A percentile compares a stretch with the other conserved stretches of the same genome.
Evolutionary conservation across 2,113 vertebrate species (phyloP).

Genomic region (Ctenodactylus gundi): DNA sequence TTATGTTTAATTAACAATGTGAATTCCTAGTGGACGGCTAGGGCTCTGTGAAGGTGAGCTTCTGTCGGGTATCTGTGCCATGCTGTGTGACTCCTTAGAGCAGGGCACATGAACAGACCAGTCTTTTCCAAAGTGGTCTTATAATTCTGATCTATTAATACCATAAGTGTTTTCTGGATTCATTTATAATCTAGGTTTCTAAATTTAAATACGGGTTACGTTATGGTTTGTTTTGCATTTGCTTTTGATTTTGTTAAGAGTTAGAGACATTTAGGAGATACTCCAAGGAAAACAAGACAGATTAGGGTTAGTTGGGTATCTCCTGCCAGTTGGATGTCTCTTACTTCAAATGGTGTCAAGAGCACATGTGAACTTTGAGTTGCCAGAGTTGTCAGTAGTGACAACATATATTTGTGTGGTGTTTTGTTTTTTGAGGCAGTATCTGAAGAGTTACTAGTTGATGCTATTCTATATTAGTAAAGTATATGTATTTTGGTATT

Average conservation of each 20-base stretch:
- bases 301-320: background rate
- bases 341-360: background rate
- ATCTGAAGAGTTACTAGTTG: background rate
- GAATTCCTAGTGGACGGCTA: background rate
- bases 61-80: background rate
- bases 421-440: background rate
- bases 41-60: background rate
- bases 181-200: background rate
- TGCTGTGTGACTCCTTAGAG: background rate
- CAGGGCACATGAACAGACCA: background rate
- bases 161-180: background rate
- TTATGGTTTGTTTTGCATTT: no score
- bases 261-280: background rate
- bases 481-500: background rate
- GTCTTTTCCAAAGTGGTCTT: background rate
- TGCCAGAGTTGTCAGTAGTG: background rate
- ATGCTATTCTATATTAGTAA: background rate
- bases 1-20: background rate
- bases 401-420: background rate
- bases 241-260: background rate
- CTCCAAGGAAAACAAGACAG: background rate
- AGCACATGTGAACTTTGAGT: background rate
- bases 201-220: constrained; percentile 18
- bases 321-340: no score
- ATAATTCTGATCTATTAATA: background rate